These are phyloP conservation scores for Gryllus longicercus DNA, from an alignment of 2,888 invertebrate genomes.

Conservation along the genomic window DNA sequence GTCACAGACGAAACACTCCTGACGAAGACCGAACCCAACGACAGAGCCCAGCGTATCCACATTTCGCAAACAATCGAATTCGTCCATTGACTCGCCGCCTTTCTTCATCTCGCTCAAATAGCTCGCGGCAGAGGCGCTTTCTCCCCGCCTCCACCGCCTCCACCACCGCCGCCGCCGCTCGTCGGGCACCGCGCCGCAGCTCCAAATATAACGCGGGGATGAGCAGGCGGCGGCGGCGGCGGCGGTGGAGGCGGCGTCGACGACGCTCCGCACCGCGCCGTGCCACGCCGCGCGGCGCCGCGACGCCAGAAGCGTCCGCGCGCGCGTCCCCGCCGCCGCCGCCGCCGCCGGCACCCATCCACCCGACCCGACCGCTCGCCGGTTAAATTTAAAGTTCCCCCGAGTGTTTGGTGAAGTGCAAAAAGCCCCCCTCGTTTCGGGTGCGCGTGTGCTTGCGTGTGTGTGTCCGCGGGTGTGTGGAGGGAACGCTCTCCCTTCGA, in stretches of 20 bases:
- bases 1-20: too few relatives aligned
- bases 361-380: not conserved
- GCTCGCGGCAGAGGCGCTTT: too few relatives aligned
- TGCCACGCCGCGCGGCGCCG: not conserved
- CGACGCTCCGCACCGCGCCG: not conserved
- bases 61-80: too few relatives aligned
- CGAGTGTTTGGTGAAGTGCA: slow-evolving; percentile 2
- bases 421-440: slow-evolving; percentile 5
- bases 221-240: not conserved
- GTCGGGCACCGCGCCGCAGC: too few relatives aligned
- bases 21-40: too few relatives aligned
- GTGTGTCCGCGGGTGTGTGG: not conserved
- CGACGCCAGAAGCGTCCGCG: not conserved
- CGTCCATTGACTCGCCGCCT: too few relatives aligned
- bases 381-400: slow-evolving; percentile 17
- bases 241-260: not conserved
- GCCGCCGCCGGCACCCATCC: not conserved
- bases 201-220: not conserved
- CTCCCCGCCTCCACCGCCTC: too few relatives aligned
- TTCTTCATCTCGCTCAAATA: too few relatives aligned
- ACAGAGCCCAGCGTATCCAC: too few relatives aligned
- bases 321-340: not conserved
- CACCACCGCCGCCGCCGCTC: too few relatives aligned
- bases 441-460: not conserved
- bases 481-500: not conserved